phyloP scores from a whole-genome alignment of 2,797 vertebrate species.

The Sciaenops ocellatus region DNA sequence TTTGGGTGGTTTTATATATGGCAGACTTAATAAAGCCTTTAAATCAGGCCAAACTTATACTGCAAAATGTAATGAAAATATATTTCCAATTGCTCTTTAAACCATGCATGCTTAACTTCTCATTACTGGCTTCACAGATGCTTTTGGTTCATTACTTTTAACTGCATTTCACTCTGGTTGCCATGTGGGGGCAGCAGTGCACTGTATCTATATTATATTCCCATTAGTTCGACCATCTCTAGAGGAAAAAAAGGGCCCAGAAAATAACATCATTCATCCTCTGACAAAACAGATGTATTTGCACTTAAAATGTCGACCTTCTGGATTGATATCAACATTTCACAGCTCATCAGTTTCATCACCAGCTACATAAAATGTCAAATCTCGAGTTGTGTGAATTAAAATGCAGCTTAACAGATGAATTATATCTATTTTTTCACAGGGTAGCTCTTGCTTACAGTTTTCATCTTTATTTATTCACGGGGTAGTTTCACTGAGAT shows the following conservation, averaged over 20 bases:
- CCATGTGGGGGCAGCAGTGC: slow-evolving; percentile 76
- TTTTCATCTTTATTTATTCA: not conserved
- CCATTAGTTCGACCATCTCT: not conserved
- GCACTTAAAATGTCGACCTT: slow-evolving; percentile 13
- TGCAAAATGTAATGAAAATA: not conserved
- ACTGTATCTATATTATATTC: not conserved
- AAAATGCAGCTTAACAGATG: not conserved
- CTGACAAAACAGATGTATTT: slow-evolving; percentile 17
- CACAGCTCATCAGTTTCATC: slow-evolving; percentile 13
- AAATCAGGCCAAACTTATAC: not conserved
- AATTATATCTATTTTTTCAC: not conserved
- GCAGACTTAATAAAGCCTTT: not conserved
- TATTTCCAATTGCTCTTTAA: not conserved
- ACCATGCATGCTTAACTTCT: not conserved
- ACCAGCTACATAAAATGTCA: not conserved
- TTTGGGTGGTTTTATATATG: too few relatives aligned
- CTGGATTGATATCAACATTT: slow-evolving; percentile 1
- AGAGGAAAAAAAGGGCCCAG: slow-evolving; percentile 10
- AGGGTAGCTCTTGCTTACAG: not conserved
- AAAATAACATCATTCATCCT: not conserved
- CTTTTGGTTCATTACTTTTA: not conserved
- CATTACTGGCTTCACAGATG: not conserved
- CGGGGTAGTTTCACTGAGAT: too few relatives aligned
- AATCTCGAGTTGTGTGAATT: not conserved
- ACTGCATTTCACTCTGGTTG: slow-evolving; percentile 1